These are phyloP conservation scores for Serinus canaria DNA, from an alignment of 2,113 vertebrate genomes.

Conservation along the genomic window DNA sequence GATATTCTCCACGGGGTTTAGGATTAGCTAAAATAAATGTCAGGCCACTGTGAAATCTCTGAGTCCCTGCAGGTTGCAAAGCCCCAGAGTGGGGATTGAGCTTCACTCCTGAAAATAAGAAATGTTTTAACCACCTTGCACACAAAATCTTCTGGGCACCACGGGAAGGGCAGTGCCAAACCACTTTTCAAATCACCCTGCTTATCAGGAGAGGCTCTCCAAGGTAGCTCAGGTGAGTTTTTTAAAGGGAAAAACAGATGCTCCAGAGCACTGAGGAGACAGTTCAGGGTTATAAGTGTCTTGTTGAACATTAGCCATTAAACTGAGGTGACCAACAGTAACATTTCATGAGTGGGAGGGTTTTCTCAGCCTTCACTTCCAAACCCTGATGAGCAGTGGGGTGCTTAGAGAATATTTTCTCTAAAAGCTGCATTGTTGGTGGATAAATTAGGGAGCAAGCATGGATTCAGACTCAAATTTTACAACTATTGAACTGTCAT, in stretches of 20 bases:
- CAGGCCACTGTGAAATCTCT: background rate
- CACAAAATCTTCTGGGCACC: background rate
- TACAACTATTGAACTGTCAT: background rate
- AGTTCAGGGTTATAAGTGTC: background rate
- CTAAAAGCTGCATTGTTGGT: background rate
- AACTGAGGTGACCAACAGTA: background rate
- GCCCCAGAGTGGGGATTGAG: background rate
- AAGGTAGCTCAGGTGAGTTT: background rate
- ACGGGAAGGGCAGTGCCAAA: background rate
- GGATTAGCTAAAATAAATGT: background rate
- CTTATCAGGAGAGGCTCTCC: fast-evolving
- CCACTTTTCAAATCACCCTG: fast-evolving
- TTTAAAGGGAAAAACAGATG: background rate
- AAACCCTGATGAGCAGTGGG: background rate
- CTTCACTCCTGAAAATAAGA: background rate
- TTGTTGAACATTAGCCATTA: background rate
- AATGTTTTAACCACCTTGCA: background rate
- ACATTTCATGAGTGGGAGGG: background rate
- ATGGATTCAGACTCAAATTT: background rate
- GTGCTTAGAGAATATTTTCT: background rate
- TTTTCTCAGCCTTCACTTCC: background rate
- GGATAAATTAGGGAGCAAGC: background rate
- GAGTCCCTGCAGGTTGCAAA: background rate
- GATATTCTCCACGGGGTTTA: background rate
- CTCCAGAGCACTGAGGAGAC: background rate